phyloP scores from a whole-genome alignment of 2,113 vertebrate genomes.

The Syngnathoides biaculeatus region DNA sequence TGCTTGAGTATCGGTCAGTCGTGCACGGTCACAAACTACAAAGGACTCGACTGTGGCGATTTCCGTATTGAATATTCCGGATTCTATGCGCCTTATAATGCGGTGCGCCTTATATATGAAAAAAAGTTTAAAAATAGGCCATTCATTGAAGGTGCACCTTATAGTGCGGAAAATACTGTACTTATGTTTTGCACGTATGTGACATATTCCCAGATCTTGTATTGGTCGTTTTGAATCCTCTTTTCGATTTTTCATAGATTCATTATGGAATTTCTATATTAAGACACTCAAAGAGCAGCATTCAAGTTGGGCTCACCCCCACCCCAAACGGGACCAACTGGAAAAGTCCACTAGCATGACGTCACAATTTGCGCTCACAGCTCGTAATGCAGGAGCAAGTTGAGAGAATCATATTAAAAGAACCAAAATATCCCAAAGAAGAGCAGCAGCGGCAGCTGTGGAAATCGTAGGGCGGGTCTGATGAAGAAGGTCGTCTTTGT shows the following conservation, averaged over 20 bases:
- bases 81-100: too few relatives aligned
- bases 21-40: too few relatives aligned
- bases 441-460: conserved; percentile 28
- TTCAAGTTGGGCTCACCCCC: conserved; percentile 39
- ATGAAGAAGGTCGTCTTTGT: conserved; percentile 56
- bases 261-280: conserved; percentile 27
- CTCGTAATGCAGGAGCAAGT: neutral
- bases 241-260: conserved; percentile 24
- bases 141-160: too few relatives aligned
- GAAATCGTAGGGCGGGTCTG: conserved; percentile 50
- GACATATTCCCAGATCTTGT: neutral
- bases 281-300: conserved; percentile 32
- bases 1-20: too few relatives aligned
- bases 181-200: neutral
- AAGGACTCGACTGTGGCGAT: too few relatives aligned
- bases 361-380: conserved; percentile 36
- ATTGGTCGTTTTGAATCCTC: neutral
- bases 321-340: conserved; percentile 34
- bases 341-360: conserved; percentile 53
- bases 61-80: too few relatives aligned
- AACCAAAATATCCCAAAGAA: conserved; percentile 27
- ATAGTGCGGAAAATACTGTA: too few relatives aligned
- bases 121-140: too few relatives aligned
- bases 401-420: conserved; percentile 26
- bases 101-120: too few relatives aligned